A percentile compares a stretch with the other conserved stretches of the same genome.
Evolutionary conservation across 92 coral and sea anemone genomes (phyloP).

Genomic region (Palythoa heliodiscus): DNA sequence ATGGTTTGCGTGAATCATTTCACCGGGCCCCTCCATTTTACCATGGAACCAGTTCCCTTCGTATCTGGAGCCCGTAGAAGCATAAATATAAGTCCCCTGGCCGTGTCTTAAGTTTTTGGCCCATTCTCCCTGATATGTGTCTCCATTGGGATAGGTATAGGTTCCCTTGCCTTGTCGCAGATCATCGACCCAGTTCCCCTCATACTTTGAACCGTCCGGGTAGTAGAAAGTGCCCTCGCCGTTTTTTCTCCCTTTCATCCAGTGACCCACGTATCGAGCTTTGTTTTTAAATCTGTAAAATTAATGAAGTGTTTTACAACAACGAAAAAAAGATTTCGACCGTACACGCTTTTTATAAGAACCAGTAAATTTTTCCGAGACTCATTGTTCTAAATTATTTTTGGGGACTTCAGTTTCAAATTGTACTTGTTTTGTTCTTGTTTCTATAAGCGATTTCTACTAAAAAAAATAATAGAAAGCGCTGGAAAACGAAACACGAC

Average conservation of each 20-base stretch:
- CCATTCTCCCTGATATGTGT: conserved; percentile 90
- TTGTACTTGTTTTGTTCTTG: too few species aligned
- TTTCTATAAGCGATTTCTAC: too few species aligned
- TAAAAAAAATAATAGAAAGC: too few species aligned
- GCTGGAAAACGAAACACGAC: too few species aligned
- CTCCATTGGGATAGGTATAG: conserved; percentile 80
- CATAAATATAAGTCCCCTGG: conserved; percentile 81
- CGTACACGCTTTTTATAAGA: background rate
- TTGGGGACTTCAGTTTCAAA: too few species aligned
- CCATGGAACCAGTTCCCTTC: conserved; percentile 87
- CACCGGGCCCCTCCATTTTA: conserved; percentile 75
- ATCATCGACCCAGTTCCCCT: conserved; percentile 86
- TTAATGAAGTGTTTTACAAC: background rate
- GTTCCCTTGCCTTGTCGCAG: conserved; percentile 78
- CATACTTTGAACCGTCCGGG: conserved; percentile 86
- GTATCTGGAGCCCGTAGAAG: conserved; percentile 78
- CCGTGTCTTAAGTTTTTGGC: conserved; percentile 70
- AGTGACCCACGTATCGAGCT: conserved; percentile 78
- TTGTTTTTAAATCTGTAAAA: conserved; percentile 76
- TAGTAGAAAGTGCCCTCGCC: conserved; percentile 79
- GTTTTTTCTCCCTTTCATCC: conserved; percentile 75
- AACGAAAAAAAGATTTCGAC: background rate
- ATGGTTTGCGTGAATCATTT: conserved; percentile 74
- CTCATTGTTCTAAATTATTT: too few species aligned
- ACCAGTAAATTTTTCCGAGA: too few species aligned